phyloP scores from a whole-genome alignment of 2,797 vertebrate genomes.

The Malurus leucopterus region DNA sequence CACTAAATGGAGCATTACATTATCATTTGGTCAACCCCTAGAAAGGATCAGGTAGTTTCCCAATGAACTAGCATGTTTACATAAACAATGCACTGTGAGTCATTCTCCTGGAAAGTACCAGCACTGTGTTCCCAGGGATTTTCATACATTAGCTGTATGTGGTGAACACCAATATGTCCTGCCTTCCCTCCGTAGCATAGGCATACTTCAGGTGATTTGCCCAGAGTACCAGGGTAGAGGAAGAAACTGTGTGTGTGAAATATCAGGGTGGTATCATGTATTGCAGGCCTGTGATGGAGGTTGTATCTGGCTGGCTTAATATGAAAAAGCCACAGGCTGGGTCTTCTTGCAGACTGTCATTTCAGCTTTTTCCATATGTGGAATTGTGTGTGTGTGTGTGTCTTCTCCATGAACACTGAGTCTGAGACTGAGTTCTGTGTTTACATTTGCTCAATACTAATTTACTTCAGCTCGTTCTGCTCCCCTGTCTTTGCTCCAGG shows the following conservation, averaged over 20 bases:
- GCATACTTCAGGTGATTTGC: background rate
- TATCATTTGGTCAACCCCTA: background rate
- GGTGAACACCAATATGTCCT: background rate
- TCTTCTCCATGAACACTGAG: background rate
- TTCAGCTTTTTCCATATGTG: background rate
- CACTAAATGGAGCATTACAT: background rate
- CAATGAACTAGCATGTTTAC: background rate
- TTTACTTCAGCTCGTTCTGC: background rate
- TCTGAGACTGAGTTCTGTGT: background rate
- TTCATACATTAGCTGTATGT: background rate
- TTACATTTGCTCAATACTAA: background rate
- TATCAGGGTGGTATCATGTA: background rate
- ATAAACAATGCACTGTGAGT: background rate
- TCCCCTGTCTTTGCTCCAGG: background rate
- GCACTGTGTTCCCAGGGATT: background rate
- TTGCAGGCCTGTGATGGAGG: background rate
- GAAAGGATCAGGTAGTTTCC: slow-evolving; percentile 9
- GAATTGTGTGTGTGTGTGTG: background rate
- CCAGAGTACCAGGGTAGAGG: background rate
- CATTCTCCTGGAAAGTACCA: slow-evolving; percentile 16
- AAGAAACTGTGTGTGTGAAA: background rate
- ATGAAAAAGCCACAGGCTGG: background rate
- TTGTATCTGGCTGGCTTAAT: background rate
- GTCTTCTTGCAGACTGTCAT: background rate
- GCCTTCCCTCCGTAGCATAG: background rate